These are phyloP conservation scores for Tribolium madens DNA, from an alignment of 1,140 invertebrate species.

Conservation along the genomic window DNA sequence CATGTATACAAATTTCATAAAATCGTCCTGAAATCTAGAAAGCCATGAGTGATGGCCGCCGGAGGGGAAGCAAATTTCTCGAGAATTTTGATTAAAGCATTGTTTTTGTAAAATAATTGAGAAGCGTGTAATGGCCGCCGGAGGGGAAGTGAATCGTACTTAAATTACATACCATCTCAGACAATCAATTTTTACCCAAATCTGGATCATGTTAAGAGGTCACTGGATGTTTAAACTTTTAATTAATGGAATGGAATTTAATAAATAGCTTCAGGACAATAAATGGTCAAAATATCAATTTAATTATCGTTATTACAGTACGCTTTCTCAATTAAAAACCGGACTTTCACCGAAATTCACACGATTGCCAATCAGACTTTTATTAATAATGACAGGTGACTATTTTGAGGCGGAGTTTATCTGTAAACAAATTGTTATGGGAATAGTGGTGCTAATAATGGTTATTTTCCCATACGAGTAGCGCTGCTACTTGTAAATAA, in stretches of 20 bases:
- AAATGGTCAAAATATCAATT: neutral
- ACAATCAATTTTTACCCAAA: constrained; percentile 2
- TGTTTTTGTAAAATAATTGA: constrained; percentile 15
- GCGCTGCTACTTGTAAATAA: constrained; percentile 1
- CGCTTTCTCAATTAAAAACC: constrained; percentile 18
- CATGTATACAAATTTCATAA: no score
- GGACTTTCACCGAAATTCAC: constrained; percentile 27
- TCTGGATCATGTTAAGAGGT: constrained; percentile 20
- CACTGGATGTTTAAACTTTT: constrained; percentile 13
- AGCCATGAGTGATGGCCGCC: constrained; percentile 18
- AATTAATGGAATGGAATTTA: constrained; percentile 15
- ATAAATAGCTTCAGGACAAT: neutral
- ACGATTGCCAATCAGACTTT: neutral
- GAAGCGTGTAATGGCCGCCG: neutral
- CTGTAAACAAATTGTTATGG: neutral
- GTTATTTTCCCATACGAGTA: constrained; percentile 17
- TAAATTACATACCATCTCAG: constrained; percentile 6
- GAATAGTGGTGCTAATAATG: constrained; percentile 2
- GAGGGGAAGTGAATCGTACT: constrained; percentile 3
- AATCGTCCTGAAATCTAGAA: neutral
- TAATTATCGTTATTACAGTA: neutral
- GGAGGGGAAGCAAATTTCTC: neutral
- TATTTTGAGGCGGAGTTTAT: constrained; percentile 9
- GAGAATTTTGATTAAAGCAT: neutral
- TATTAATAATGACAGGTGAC: constrained; percentile 11